Percentiles rank a stretch among this genome's conserved stretches.
phyloP scores from a whole-genome alignment of 2,797 vertebrate species.

The Chelmon rostratus region DNA sequence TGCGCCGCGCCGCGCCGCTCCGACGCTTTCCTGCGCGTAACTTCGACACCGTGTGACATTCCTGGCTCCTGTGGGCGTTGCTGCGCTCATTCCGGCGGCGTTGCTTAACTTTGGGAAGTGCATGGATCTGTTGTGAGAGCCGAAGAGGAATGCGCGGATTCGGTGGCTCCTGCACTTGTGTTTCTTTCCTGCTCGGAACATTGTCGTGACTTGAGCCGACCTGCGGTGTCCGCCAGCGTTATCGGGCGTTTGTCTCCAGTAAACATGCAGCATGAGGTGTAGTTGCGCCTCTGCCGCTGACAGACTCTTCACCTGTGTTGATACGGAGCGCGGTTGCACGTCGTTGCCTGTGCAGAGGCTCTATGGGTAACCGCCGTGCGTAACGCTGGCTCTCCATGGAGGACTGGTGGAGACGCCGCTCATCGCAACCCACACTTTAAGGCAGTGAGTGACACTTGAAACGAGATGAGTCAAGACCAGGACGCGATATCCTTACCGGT shows the following conservation, averaged over 20 bases:
- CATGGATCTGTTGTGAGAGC: conserved; percentile 47
- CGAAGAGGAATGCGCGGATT: conserved; percentile 63
- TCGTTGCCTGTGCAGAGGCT: conserved; percentile 49
- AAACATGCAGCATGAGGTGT: conserved; percentile 64
- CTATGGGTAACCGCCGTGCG: conserved; percentile 65
- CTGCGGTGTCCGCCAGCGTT: background rate
- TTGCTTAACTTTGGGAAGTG: conserved; percentile 77
- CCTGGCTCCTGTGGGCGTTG: conserved; percentile 39
- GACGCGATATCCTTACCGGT: conserved; percentile 88
- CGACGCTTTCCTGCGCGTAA: conserved; percentile 11
- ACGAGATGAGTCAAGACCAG: conserved; percentile 81
- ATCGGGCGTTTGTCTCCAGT: background rate
- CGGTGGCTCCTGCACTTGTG: conserved; percentile 9
- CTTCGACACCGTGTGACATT: conserved; percentile 12
- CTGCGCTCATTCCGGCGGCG: conserved; percentile 33
- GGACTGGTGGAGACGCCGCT: conserved; percentile 57
- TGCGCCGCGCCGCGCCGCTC: background rate
- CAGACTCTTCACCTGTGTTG: conserved; percentile 51
- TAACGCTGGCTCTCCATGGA: conserved; percentile 77
- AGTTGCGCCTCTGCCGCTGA: conserved; percentile 29
- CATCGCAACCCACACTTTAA: conserved; percentile 40
- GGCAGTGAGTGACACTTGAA: conserved; percentile 49
- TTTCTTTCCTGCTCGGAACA: conserved; percentile 1
- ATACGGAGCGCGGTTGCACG: conserved; percentile 40
- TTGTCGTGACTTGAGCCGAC: conserved; percentile 65